phyloP scores from a whole-genome alignment of 2,797 vertebrate species.

The Emys orbicularis region DNA sequence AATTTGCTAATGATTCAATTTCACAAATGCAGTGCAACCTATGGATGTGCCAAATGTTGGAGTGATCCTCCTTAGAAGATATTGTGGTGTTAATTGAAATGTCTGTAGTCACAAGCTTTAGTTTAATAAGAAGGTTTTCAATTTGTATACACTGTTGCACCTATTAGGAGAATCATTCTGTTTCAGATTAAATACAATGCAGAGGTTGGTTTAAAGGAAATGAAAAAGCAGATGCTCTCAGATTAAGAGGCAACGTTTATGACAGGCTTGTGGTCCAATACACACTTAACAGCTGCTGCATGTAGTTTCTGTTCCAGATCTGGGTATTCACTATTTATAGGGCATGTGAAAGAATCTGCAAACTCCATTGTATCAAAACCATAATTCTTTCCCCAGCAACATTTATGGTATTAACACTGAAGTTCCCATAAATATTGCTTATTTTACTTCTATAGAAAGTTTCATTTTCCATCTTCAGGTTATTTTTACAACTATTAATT shows the following conservation, averaged over 20 bases:
- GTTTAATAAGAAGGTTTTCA: constrained; percentile 71
- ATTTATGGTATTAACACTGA: constrained; percentile 8
- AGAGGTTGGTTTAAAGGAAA: constrained; percentile 68
- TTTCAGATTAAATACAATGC: constrained; percentile 64
- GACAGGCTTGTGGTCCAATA: constrained; percentile 71
- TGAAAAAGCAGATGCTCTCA: constrained; percentile 73
- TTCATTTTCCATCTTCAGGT: background rate
- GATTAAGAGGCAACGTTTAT: constrained; percentile 76
- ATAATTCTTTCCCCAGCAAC: background rate
- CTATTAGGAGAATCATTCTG: constrained; percentile 65
- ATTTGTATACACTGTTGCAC: constrained; percentile 70
- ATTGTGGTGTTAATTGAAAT: constrained; percentile 64
- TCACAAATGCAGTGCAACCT: constrained; percentile 41
- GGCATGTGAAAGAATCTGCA: constrained; percentile 42
- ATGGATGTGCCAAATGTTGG: constrained; percentile 40
- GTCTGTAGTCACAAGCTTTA: constrained; percentile 54
- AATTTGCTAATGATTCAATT: constrained; percentile 64
- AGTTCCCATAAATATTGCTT: constrained; percentile 35
- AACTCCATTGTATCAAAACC: constrained; percentile 45
- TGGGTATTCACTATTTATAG: constrained; percentile 44
- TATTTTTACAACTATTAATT: background rate
- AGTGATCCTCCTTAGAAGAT: constrained; percentile 34
- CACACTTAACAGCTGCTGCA: constrained; percentile 76
- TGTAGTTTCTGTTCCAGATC: constrained; percentile 62
- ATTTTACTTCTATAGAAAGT: background rate